Percentiles rank a stretch among this genome's conserved stretches.
phyloP scores from a whole-genome alignment of 2,113 vertebrate genomes.

The Misgurnus anguillicaudatus region DNA sequence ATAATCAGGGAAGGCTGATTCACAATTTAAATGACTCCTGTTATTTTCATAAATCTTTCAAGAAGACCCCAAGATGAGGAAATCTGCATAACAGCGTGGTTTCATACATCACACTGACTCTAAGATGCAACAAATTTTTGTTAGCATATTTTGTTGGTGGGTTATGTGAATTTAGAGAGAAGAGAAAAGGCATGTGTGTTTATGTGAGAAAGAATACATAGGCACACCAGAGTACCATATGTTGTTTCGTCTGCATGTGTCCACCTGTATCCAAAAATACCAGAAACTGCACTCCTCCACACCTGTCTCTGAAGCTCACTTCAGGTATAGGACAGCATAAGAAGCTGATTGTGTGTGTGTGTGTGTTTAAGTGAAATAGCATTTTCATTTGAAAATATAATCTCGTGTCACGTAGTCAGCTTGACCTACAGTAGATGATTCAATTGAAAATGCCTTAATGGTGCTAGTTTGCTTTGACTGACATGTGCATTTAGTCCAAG shows the following conservation, averaged over 20 bases:
- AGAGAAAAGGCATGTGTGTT: not conserved
- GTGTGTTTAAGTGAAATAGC: not conserved
- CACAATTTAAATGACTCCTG: too few relatives aligned
- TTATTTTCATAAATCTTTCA: too few relatives aligned
- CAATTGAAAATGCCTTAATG: conserved; percentile 38
- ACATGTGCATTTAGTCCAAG: conserved; percentile 40
- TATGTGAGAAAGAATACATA: not conserved
- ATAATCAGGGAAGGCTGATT: too few relatives aligned
- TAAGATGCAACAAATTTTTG: too few relatives aligned
- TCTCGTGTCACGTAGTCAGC: conserved; percentile 30
- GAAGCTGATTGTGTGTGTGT: not conserved
- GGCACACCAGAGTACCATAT: conserved; percentile 48
- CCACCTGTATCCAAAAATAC: conserved; percentile 63
- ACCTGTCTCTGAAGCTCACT: conserved; percentile 54
- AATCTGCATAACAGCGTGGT: too few relatives aligned
- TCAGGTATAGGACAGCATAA: not conserved
- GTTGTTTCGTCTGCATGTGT: conserved; percentile 51
- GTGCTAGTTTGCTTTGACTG: conserved; percentile 44
- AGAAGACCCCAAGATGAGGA: too few relatives aligned
- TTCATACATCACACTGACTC: too few relatives aligned
- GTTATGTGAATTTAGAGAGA: not conserved
- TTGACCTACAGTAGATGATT: conserved; percentile 42
- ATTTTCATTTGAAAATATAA: not conserved
- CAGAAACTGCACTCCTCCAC: conserved; percentile 33
- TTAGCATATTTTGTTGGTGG: too few relatives aligned